Conservation (phyloP, 2,797 vertebrate genomes). For the Myotis daubentonii region DNA sequence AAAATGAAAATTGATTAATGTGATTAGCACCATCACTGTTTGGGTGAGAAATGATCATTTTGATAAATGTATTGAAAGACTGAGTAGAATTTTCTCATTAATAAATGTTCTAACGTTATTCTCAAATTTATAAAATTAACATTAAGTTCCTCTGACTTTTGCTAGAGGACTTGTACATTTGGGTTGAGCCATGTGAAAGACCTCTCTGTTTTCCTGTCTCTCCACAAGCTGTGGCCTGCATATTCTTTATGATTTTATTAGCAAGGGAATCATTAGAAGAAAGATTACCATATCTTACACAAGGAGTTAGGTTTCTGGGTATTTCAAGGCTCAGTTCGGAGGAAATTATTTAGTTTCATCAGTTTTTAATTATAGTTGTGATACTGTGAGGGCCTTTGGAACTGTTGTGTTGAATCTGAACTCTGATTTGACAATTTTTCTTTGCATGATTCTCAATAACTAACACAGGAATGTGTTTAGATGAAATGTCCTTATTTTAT, state of each 20-base stretch:
- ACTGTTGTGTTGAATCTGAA: background rate
- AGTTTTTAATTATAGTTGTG: constrained; percentile 1
- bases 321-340: background rate
- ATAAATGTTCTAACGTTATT: background rate
- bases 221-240: background rate
- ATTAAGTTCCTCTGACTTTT: constrained; percentile 13
- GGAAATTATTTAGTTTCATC: background rate
- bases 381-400: background rate
- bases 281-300: background rate
- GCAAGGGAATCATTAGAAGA: background rate
- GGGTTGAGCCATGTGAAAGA: background rate
- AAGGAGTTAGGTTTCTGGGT: background rate
- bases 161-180: background rate
- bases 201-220: background rate
- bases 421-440: background rate
- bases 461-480: background rate
- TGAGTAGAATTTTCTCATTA: background rate
- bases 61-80: background rate
- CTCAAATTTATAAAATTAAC: background rate
- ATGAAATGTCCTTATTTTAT: constrained; percentile 18
- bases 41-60: background rate
- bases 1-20: constrained; percentile 25
- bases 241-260: background rate
- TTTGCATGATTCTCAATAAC: background rate
- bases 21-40: background rate